These are phyloP conservation scores for Lasioglossum villosulum DNA, from an alignment of 2,888 invertebrate species.

Conservation along the genomic window DNA sequence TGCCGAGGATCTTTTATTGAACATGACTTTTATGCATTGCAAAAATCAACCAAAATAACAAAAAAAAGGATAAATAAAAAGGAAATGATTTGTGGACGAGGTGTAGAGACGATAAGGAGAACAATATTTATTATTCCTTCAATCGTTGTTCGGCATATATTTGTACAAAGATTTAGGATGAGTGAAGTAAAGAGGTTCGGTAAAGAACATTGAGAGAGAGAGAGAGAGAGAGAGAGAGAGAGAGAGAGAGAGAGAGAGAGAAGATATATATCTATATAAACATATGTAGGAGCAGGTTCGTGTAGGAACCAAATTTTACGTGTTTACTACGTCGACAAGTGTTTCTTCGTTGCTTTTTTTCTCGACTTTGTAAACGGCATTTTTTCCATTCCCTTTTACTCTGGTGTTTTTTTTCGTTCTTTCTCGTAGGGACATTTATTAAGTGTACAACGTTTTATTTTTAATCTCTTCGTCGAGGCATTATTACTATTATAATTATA, in stretches of 20 bases:
- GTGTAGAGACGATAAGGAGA: conserved; percentile 5
- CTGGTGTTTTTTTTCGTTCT: conserved; percentile 21
- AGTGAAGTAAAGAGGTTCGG: neutral
- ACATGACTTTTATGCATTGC: conserved; percentile 38
- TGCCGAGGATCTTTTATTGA: conserved; percentile 37
- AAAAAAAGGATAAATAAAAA: neutral
- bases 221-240: too few relatives aligned
- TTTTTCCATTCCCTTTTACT: conserved; percentile 48
- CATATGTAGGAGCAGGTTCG: neutral
- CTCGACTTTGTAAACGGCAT: conserved; percentile 24
- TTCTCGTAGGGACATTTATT: conserved; percentile 24
- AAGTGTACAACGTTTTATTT: conserved; percentile 21
- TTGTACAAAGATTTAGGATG: conserved; percentile 42
- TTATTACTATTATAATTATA: conserved; percentile 26
- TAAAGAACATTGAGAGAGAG: neutral
- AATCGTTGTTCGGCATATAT: conserved; percentile 34
- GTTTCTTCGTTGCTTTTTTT: conserved; percentile 34
- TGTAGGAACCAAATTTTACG: conserved; percentile 18
- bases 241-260: neutral
- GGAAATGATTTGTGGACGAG: neutral
- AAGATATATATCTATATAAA: neutral
- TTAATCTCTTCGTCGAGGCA: conserved; percentile 44
- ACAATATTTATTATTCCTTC: conserved; percentile 26
- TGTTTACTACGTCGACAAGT: conserved; percentile 24
- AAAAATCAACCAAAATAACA: conserved; percentile 12